Percentiles rank a stretch among this genome's conserved stretches.
phyloP scores from a whole-genome alignment of 1,140 invertebrate genomes.

The Drosophila pruinosa region DNA sequence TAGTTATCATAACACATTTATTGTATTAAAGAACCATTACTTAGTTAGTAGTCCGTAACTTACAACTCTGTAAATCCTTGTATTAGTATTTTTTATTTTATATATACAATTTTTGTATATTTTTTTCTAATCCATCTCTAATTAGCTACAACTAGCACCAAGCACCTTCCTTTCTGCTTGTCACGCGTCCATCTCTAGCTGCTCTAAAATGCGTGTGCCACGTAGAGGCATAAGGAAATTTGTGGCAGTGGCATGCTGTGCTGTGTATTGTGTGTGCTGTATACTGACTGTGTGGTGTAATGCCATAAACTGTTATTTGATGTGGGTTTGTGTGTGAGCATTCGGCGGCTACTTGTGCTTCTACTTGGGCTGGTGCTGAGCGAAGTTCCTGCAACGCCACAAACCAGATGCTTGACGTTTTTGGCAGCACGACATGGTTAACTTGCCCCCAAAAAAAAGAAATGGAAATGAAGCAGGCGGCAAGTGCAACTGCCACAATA shows the following conservation, averaged over 20 bases:
- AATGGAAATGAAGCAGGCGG: not conserved
- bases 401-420: slow-evolving; percentile 2
- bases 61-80: too few relatives aligned
- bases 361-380: slow-evolving; percentile 4
- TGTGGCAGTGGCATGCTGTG: slow-evolving; percentile 38
- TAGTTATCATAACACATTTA: too few relatives aligned
- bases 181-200: slow-evolving; percentile 15
- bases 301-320: slow-evolving; percentile 75
- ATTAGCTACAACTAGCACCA: not conserved
- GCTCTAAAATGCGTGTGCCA: slow-evolving; percentile 24
- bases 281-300: slow-evolving; percentile 54
- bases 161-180: not conserved
- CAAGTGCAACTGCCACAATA: not conserved
- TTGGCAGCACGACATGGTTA: not conserved
- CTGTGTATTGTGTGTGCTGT: slow-evolving; percentile 22
- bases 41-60: too few relatives aligned
- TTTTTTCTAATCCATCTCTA: not conserved
- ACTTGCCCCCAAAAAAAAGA: not conserved
- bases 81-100: too few relatives aligned
- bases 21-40: too few relatives aligned
- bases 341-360: not conserved
- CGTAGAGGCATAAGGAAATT: slow-evolving; percentile 35
- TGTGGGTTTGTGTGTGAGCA: slow-evolving; percentile 58
- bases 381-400: slow-evolving; percentile 3
- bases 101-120: not conserved